A percentile compares a stretch with the other conserved stretches of the same genome.
phyloP scores from a whole-genome alignment of 1,140 invertebrate genomes.

The Zaprionus lachaisei region DNA sequence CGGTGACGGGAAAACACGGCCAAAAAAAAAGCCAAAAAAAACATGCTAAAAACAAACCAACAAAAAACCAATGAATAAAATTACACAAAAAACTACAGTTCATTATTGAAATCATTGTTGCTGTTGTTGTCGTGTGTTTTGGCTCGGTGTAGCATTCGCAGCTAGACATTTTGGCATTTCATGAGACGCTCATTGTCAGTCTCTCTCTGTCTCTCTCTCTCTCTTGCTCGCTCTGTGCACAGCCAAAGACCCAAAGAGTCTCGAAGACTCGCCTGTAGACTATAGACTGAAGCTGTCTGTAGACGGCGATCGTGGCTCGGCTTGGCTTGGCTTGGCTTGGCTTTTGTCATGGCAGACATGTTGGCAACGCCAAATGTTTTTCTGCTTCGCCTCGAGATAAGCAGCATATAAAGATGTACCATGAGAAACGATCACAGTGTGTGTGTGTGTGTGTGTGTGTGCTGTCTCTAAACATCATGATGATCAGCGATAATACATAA shows the following conservation, averaged over 20 bases:
- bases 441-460: constrained; percentile 3
- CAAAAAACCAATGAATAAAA: constrained; percentile 22
- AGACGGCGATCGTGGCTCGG: constrained; percentile 13
- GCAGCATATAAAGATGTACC: constrained; percentile 63
- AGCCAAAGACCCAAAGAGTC: background rate
- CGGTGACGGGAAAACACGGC: constrained; percentile 11
- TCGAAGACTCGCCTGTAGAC: constrained; percentile 10
- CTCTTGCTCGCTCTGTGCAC: constrained; percentile 7
- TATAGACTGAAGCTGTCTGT: constrained; percentile 9
- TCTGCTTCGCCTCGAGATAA: constrained; percentile 60
- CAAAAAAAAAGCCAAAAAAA: constrained; percentile 41
- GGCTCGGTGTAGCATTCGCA: constrained; percentile 66
- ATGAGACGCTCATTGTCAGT: constrained; percentile 68
- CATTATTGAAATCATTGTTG: constrained; percentile 79
- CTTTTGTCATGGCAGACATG: constrained; percentile 81
- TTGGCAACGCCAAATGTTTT: constrained; percentile 80
- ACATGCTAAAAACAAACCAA: constrained; percentile 16
- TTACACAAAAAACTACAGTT: constrained; percentile 54
- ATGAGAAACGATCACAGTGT: constrained; percentile 47
- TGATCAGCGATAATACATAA: constrained; percentile 37
- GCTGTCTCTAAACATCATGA: constrained; percentile 39
- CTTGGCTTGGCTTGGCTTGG: constrained; percentile 25
- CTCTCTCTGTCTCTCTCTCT: constrained; percentile 23
- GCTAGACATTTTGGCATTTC: constrained; percentile 82
- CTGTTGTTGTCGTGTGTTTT: constrained; percentile 43